phyloP scores from a whole-genome alignment of 2,888 invertebrate genomes.

The Synanthedon formicaeformis region DNA sequence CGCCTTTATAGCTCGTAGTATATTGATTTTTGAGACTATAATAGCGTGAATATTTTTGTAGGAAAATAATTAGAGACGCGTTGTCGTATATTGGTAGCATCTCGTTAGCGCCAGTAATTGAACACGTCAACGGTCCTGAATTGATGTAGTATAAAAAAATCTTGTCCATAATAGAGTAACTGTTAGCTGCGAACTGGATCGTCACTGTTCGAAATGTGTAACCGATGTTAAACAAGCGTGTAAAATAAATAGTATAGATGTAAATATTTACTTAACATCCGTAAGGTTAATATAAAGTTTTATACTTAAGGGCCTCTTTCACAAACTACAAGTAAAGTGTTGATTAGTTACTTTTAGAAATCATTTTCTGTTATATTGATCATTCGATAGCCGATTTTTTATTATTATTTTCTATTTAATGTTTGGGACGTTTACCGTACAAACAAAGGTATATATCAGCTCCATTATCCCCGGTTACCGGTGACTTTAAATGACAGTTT shows the following conservation, averaged over 20 bases:
- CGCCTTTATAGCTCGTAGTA: neutral
- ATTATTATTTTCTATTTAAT: too few relatives aligned
- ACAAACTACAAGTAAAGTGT: too few relatives aligned
- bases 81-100: slow-evolving; percentile 17
- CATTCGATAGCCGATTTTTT: too few relatives aligned
- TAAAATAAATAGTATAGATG: neutral
- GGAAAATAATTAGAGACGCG: slow-evolving; percentile 12
- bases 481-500: too few relatives aligned
- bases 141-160: neutral
- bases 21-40: neutral
- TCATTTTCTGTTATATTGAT: too few relatives aligned
- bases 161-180: slow-evolving; percentile 24
- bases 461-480: too few relatives aligned
- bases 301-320: too few relatives aligned
- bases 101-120: slow-evolving; percentile 37
- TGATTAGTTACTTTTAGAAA: too few relatives aligned
- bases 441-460: too few relatives aligned
- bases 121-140: slow-evolving; percentile 3
- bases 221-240: neutral
- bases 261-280: neutral
- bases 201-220: neutral
- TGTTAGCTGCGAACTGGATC: slow-evolving; percentile 8
- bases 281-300: too few relatives aligned
- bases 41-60: neutral
- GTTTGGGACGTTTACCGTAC: too few relatives aligned